Conservation (phyloP, 2,113 vertebrate species). For the Stercorarius parasiticus region DNA sequence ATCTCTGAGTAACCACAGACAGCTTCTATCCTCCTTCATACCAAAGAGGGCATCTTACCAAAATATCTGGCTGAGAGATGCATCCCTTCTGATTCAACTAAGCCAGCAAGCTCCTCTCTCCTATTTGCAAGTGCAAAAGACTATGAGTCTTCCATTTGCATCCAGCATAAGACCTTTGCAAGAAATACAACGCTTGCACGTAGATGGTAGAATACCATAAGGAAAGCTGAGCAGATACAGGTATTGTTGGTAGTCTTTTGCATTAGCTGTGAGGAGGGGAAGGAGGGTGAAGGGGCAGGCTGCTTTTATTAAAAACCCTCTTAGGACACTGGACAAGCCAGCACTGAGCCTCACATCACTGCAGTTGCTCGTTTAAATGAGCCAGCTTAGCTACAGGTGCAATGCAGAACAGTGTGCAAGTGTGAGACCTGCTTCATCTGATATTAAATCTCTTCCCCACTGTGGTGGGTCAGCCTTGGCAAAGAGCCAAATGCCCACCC, state of each 20-base stretch:
- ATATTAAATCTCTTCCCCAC: not conserved
- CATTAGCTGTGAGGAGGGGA: not conserved
- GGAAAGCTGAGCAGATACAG: not conserved
- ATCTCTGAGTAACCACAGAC: not conserved
- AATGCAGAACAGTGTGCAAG: not conserved
- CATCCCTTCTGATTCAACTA: not conserved
- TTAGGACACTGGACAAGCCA: not conserved
- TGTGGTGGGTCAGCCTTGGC: not conserved
- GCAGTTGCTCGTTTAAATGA: not conserved
- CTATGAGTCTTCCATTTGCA: not conserved
- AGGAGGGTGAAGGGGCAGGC: not conserved
- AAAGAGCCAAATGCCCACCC: not conserved
- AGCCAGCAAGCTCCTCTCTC: not conserved
- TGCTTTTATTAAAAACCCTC: not conserved
- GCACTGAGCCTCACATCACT: not conserved
- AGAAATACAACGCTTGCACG: not conserved
- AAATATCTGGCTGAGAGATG: not conserved
- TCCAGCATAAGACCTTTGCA: not conserved
- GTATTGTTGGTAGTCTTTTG: not conserved
- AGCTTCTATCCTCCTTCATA: not conserved
- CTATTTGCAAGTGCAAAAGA: not conserved
- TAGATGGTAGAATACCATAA: not conserved
- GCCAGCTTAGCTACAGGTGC: not conserved
- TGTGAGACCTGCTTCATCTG: not conserved
- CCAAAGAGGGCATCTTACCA: not conserved